These are phyloP conservation scores for Aurelia sp. DNA, from an alignment of 30 jellyfish, hydroid and myxozoan genomes.

Conservation along the genomic window DNA sequence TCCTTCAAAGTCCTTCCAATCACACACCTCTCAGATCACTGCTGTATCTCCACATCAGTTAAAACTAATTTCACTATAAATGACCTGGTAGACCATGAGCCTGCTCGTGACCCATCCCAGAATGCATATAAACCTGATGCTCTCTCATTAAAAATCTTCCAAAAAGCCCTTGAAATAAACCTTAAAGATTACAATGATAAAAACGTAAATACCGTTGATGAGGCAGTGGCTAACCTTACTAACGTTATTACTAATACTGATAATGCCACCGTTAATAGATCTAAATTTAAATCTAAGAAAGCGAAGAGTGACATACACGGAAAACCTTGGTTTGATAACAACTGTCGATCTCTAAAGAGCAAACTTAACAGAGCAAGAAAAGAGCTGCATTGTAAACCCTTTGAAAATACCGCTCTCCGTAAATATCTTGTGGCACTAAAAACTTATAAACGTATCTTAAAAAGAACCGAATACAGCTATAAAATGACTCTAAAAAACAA, in stretches of 20 bases:
- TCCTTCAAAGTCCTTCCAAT: constrained; percentile 1
- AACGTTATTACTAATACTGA: background rate
- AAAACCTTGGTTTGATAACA: constrained; percentile 9
- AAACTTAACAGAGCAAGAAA: constrained; percentile 12
- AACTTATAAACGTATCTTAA: background rate
- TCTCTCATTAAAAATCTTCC: background rate
- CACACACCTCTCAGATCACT: background rate
- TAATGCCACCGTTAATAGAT: background rate
- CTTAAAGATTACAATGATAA: background rate
- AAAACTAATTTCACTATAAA: background rate
- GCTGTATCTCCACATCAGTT: background rate
- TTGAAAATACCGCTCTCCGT: background rate
- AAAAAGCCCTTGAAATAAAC: background rate
- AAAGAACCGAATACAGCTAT: constrained; percentile 5
- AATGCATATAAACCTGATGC: background rate
- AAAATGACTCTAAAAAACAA: background rate
- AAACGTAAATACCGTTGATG: background rate
- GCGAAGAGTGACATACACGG: background rate
- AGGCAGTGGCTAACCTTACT: background rate
- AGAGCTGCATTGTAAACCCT: background rate
- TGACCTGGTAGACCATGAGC: background rate
- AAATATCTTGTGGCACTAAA: background rate
- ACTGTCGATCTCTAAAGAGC: constrained; percentile 2
- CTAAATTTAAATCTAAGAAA: background rate
- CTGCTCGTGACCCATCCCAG: background rate